Evolutionary conservation across 2,113 vertebrate species (phyloP).

Genomic region (Chaenocephalus aceratus): DNA sequence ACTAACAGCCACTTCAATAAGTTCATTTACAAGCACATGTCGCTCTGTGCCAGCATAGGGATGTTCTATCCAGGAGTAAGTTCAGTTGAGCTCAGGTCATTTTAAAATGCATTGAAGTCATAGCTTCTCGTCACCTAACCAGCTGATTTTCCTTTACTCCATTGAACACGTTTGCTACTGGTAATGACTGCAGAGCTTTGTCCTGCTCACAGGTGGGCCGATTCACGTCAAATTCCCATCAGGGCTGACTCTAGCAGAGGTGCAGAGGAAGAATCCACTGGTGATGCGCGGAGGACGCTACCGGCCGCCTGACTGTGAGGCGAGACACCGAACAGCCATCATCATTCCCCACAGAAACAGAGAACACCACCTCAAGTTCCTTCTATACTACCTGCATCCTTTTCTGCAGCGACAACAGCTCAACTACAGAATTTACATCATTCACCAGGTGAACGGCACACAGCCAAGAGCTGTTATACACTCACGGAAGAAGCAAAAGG

Average conservation of each 20-base stretch:
- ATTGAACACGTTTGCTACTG: background rate
- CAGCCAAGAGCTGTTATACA: background rate
- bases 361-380: conserved; percentile 84
- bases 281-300: conserved; percentile 85
- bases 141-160: conserved; percentile 32
- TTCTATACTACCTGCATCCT: conserved; percentile 87
- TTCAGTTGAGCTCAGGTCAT: background rate
- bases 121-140: background rate
- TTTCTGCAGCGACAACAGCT: conserved; percentile 88
- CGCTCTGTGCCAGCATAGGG: background rate
- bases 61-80: background rate
- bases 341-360: conserved; percentile 86
- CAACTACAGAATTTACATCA: conserved; percentile 85
- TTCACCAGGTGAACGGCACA: conserved; percentile 84
- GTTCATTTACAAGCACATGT: background rate
- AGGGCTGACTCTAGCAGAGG: conserved; percentile 76
- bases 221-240: conserved; percentile 84
- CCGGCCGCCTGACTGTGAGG: conserved; percentile 83
- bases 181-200: background rate
- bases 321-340: conserved; percentile 82
- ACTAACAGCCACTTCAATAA: background rate
- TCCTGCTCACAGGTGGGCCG: conserved; percentile 78
- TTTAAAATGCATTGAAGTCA: background rate
- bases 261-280: conserved; percentile 82
- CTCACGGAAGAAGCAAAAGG: background rate